Base-by-base conservation (phyloP, 2,113 vertebrate species). In the Labeo rohita region DNA sequence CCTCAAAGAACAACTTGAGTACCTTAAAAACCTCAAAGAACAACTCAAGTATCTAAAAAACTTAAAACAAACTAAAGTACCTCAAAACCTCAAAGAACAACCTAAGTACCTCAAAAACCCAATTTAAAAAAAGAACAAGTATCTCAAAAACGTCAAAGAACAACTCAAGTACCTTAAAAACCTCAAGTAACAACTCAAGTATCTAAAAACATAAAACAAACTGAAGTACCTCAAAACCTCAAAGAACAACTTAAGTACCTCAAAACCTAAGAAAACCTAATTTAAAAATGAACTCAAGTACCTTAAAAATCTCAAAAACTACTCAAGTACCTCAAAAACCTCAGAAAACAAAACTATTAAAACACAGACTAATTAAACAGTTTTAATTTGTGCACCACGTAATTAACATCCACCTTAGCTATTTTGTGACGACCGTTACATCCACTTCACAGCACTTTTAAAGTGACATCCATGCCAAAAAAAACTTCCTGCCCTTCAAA, bases 391-490 rank as follows among this genome's bases (percentile, higher is more conserved):
- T 45, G 39, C 68, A 72, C 16, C 18, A 11, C 2, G 4, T 36
- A 68, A 68, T 68, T 68, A 3, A 36, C 34, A 39, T 68, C 16
- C 65, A 68, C 13, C 34, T 68, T 68, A 36, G 13, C 34, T 13
- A 36, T 68, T 68, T 6, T 15, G 6, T 16, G 34, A 68, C 65
- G 8, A 56, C 52, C 15, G 9, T 18, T 43, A 4, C 18, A 3
- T n/a, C 39, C 70, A 45, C 36, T 54, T 12, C 3, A 7, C 75
- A 52, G 49, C 15, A 18, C 15, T 77, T 77, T 36, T 52, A 34
- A 77, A 77, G 28, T 77, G 75, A 36, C 23, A 77, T 36, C 13
- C 8, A 36, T 54, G 75, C 23, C 45, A 81, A 81, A 81, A 49
- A 43, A 11, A 80, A 12, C 77, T 36, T 61, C 34, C 21, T 63